Evolutionary conservation across 2,797 vertebrate species (phyloP).

Genomic region (Sebastes paucispinis): DNA sequence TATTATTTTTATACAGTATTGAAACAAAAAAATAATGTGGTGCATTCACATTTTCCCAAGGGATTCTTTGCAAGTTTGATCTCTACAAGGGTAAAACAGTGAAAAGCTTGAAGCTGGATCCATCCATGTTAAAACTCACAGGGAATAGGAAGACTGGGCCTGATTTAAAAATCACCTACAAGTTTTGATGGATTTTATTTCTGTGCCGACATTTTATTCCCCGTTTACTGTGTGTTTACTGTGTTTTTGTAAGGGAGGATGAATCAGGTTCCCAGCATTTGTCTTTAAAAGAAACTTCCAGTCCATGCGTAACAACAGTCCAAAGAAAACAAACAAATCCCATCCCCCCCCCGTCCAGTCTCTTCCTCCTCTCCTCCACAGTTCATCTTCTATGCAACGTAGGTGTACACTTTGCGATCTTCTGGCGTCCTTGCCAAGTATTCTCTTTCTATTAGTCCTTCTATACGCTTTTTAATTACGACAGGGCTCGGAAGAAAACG

Average conservation of each 20-base stretch:
- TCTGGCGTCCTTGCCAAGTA: slow-evolving; percentile 99
- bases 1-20: slow-evolving; percentile 94
- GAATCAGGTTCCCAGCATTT: slow-evolving; percentile 74
- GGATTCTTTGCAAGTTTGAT: slow-evolving; percentile 92
- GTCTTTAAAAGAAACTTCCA: slow-evolving; percentile 94
- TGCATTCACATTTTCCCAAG: slow-evolving; percentile 98
- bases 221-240: slow-evolving; percentile 70
- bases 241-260: slow-evolving; percentile 75
- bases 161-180: slow-evolving; percentile 91
- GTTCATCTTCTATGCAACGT: slow-evolving; percentile 89
- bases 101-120: slow-evolving; percentile 93
- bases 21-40: slow-evolving; percentile 91
- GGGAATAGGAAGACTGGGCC: slow-evolving; percentile 84
- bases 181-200: slow-evolving; percentile 88
- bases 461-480: slow-evolving; percentile 99
- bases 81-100: slow-evolving; percentile 93
- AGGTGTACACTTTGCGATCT: slow-evolving; percentile 99
- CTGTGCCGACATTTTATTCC: slow-evolving; percentile 68
- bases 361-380: slow-evolving; percentile 47
- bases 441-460: slow-evolving; percentile 99
- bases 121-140: slow-evolving; percentile 90
- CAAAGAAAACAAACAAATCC: slow-evolving; percentile 74
- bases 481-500: slow-evolving; percentile 98
- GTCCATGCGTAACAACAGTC: slow-evolving; percentile 95
- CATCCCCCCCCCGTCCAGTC: slow-evolving; percentile 37